These are phyloP conservation scores for Murina feae DNA, from an alignment of 2,113 vertebrate species.

Conservation along the genomic window DNA sequence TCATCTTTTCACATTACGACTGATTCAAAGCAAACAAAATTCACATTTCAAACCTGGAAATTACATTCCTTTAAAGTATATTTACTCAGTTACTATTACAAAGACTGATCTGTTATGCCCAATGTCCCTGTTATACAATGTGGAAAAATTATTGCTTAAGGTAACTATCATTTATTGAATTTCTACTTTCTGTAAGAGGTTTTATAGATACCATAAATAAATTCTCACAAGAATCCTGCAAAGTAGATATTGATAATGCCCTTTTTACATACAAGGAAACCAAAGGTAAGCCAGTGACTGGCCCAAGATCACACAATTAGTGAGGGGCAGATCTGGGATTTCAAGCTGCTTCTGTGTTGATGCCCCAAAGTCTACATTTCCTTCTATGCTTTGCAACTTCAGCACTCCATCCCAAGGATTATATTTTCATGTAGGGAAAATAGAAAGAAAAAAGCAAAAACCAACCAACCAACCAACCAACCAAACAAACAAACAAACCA, in stretches of 20 bases:
- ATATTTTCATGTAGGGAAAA: slow-evolving; percentile 20
- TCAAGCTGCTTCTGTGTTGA: background rate
- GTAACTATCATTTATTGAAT: background rate
- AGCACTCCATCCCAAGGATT: background rate
- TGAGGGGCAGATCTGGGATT: background rate
- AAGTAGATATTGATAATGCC: background rate
- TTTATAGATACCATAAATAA: background rate
- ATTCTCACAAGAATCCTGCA: background rate
- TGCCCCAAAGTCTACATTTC: background rate
- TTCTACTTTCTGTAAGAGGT: background rate
- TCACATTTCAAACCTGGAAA: background rate
- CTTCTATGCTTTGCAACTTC: background rate
- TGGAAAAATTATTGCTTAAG: slow-evolving; percentile 9
- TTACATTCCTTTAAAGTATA: background rate
- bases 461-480: background rate
- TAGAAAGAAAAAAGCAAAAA: background rate
- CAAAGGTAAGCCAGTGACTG: background rate
- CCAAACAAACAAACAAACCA: background rate
- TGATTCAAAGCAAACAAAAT: slow-evolving; percentile 4
- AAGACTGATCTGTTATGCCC: background rate
- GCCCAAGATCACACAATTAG: background rate
- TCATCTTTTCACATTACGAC: background rate
- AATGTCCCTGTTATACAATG: background rate
- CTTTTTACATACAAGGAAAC: background rate
- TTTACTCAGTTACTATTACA: background rate